Base-by-base conservation (phyloP, 1,140 invertebrate species). In the Solenopsis invicta region DNA sequence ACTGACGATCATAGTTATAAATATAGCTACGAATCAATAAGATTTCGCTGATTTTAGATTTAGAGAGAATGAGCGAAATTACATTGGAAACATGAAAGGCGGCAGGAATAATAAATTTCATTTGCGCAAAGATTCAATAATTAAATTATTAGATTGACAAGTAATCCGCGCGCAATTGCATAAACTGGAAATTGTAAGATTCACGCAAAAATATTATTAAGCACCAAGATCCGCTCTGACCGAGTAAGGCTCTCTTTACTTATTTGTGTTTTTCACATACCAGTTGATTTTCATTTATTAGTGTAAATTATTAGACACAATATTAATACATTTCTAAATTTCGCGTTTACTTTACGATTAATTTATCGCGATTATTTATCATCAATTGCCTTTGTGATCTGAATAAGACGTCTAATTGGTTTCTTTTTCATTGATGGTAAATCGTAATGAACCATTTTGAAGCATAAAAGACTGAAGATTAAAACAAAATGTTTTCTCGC, bases 391-490 rank as follows among this genome's bases (percentile, higher is more conserved):
- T 69, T 69, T 69, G 54, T 76, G 71, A 74, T 56, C 9, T 37
- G 13, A 59, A 59, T 41, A 37, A 41, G 12, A 4, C 9, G 5
- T 61, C 56, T 61, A 48, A 56, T 16, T 50, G 12, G 10, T 48
- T 50, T 29, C 29, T 29, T 69, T 50, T 50, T 69, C 41, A 24
- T 72, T 72, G 2, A 5, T 56, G 59, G 18, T 18, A 76, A 41
- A 76, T 18, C 9, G 41, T 37, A 45, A 59, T 59, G 4, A 75
- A 13, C n/a, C 59, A 76, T 76, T 76, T 41, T 76, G 34, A 76
- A 75, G 59, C 37, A 41, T n/a, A 1, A 75, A 75, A 75, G 72
- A 75, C 72, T 75, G 72, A 75, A 59, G 12, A 75, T 54, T 59
- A 75, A 56, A 54, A 56, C 12, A 34, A n/a, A n/a, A n/a, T 56